phyloP scores from a whole-genome alignment of 2,113 vertebrate species.

The Marcusenius ussheri region DNA sequence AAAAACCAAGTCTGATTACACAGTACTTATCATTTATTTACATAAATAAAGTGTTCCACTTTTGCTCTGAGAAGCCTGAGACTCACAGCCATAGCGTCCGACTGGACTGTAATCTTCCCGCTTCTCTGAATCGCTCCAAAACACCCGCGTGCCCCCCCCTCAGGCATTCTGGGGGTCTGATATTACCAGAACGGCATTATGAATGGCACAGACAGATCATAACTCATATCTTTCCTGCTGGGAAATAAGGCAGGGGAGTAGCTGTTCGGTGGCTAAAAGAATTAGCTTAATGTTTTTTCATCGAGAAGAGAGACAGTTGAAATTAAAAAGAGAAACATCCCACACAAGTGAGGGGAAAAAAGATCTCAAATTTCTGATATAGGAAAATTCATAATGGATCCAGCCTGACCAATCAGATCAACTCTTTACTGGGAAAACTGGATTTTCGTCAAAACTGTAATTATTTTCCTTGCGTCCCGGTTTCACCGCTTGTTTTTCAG shows the following conservation, averaged over 20 bases:
- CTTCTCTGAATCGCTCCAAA: slow-evolving; percentile 21
- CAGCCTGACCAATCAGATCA: not conserved
- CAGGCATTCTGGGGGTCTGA: not conserved
- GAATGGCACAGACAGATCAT: slow-evolving; percentile 17
- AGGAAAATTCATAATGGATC: not conserved
- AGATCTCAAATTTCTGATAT: not conserved
- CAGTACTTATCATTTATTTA: not conserved
- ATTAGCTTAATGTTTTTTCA: not conserved
- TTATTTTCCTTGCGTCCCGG: not conserved
- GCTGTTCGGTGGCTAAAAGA: not conserved
- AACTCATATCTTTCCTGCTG: slow-evolving; percentile 6
- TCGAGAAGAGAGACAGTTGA: not conserved
- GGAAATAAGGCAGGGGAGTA: not conserved
- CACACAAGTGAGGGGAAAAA: not conserved
- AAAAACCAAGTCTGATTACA: not conserved
- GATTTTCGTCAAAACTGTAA: not conserved
- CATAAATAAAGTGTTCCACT: not conserved
- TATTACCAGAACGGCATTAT: not conserved
- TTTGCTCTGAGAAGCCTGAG: not conserved
- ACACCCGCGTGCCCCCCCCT: slow-evolving; percentile 6
- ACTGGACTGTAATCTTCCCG: slow-evolving; percentile 30
- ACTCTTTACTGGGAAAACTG: not conserved
- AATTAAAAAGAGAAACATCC: not conserved
- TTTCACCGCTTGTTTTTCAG: not conserved
- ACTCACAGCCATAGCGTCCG: no score